These are phyloP conservation scores for Coptodon rendalli DNA, from an alignment of 2,113 vertebrate genomes.

Conservation along the genomic window DNA sequence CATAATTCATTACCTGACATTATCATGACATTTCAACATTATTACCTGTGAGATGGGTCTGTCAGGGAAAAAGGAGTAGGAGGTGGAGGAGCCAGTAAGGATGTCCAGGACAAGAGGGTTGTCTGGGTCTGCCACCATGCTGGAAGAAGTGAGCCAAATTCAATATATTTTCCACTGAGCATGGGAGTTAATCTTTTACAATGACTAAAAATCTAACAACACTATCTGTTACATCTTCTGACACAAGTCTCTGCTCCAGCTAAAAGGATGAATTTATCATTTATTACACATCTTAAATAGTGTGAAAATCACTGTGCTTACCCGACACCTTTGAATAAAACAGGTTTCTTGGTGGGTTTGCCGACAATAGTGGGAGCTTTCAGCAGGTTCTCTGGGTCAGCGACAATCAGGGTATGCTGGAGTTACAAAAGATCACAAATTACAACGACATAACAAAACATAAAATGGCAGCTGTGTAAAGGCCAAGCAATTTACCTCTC, in stretches of 20 bases:
- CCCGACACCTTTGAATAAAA: slow-evolving; percentile 96
- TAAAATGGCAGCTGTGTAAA: not conserved
- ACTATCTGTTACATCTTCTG: not conserved
- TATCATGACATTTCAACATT: not conserved
- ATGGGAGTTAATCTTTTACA: not conserved
- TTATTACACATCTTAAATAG: not conserved
- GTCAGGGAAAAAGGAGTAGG: slow-evolving; percentile 95
- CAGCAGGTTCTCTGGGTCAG: slow-evolving; percentile 87
- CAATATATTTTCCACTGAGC: not conserved
- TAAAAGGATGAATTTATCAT: not conserved
- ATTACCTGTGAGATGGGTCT: slow-evolving; percentile 90
- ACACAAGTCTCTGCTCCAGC: not conserved
- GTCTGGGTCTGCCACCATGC: slow-evolving; percentile 97
- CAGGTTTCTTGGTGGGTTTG: slow-evolving; percentile 79
- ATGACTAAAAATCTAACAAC: not conserved
- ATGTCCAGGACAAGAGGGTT: slow-evolving; percentile 96
- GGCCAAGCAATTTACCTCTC: slow-evolving; percentile 76
- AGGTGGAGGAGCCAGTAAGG: slow-evolving; percentile 92
- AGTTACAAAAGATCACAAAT: not conserved
- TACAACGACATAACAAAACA: not conserved
- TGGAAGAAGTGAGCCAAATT: slow-evolving; percentile 12
- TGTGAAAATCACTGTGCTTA: slow-evolving; percentile 58
- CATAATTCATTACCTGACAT: not conserved
- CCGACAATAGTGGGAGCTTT: slow-evolving; percentile 95
- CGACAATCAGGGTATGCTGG: slow-evolving; percentile 92